Evolutionary conservation across 2,797 vertebrate genomes (phyloP), one percentile per base, ranked within the genome.

Genomic region (Peromyscus nudipes): DNA sequence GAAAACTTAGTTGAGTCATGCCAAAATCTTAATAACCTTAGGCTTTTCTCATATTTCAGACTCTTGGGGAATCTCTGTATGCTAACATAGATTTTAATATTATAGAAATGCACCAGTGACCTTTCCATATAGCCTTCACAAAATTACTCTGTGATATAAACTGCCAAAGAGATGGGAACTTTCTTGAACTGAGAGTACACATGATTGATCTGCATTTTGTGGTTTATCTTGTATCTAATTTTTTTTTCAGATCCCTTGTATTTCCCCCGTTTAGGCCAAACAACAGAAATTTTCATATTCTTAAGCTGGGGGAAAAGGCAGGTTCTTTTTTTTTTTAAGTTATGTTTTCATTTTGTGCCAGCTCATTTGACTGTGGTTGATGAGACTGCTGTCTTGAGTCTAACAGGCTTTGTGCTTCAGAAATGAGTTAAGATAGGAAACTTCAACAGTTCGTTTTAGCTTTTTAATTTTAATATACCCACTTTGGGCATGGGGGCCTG

Each of bases 41-140:
- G 92, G 64, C 86, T 98, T 98, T 89, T 97, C 92, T 98, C 34
- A 97, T 98, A 96, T 96, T 97, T 96, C 95, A 97, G 97, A 94
- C 92, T 88, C 94, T 96, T 94, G 92, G 80, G 95, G 95, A 90
- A 98, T 98, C 98, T 97, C 95, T 98, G 94, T 84, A 94, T 96
- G 93, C 95, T 96, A 34, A 52, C 40, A 94, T 96, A 98, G 96
- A 98, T 98, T 98, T 98, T 98, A 97, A 97, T 98, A 98, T 98
- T 98, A 92, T 88, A 98, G 95, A 98, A 98, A 98, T 97, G 94
- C 95, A 96, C 92, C 94, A 96, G 75, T 98, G 98, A 98, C 96
- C 98, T 98, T 98, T 98, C 46, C 16, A 96, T 98, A 89, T 91
- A 92, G 94, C 98, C 95, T 98, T 98, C 98, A 98, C 98, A 98